Percentiles rank a stretch among this genome's conserved stretches.
These are phyloP conservation scores for Agelaius phoeniceus DNA, from an alignment of 2,113 vertebrate genomes.

Conservation along the genomic window DNA sequence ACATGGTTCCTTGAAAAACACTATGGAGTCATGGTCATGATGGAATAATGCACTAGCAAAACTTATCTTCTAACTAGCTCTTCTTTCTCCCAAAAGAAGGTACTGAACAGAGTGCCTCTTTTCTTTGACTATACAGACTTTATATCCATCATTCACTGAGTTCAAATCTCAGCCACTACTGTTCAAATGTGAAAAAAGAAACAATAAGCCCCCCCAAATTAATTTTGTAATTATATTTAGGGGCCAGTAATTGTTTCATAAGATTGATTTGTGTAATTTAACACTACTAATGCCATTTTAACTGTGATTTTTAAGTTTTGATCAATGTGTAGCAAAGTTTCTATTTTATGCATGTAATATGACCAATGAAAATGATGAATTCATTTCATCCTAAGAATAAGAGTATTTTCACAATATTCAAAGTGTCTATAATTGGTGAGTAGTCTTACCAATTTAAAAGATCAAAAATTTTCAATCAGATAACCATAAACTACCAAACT, in stretches of 20 bases:
- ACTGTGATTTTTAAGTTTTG: not conserved
- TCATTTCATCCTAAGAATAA: not conserved
- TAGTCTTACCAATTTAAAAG: not conserved
- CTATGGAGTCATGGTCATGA: not conserved
- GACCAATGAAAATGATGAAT: not conserved
- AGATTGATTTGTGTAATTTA: not conserved
- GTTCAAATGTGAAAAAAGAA: not conserved
- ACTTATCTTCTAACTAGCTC: not conserved
- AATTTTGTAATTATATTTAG: not conserved
- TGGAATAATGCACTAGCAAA: not conserved
- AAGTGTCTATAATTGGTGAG: not conserved
- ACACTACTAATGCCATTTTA: not conserved
- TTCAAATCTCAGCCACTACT: not conserved
- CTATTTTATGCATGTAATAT: not conserved
- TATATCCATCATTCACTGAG: not conserved
- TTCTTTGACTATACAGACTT: not conserved
- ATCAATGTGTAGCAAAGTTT: not conserved
- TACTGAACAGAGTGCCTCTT: not conserved
- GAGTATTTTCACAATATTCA: not conserved
- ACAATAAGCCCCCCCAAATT: rapidly evolving
- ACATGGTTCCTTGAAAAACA: not conserved
- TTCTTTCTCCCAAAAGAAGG: not conserved
- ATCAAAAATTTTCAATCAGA: not conserved
- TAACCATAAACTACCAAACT: not conserved
- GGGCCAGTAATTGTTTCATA: not conserved